Base-by-base conservation (phyloP, 2,888 invertebrate genomes). In the Siphlonurus alternatus region DNA sequence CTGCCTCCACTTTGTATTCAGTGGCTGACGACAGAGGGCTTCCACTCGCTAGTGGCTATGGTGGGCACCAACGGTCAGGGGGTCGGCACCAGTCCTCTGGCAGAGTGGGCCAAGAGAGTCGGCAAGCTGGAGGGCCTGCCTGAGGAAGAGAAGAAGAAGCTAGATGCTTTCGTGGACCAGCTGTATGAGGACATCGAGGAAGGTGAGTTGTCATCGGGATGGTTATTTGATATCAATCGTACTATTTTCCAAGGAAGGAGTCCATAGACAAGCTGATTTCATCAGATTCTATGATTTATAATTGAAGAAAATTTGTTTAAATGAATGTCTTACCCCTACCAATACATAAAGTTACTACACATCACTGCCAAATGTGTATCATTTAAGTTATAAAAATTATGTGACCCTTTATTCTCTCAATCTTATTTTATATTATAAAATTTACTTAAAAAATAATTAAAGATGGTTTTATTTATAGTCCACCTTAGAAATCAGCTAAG, bases 1-100 rank as follows among this genome's bases (percentile, higher is more conserved):
- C 54, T 53, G n/a, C 22, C 22, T 1, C 38, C n/a, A 23, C 15
- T 63, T 66, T 38, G 54, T 54, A 24, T 74, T 59, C 69, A 81
- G 78, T 86, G 85, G 82, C 77, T 93, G 61, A 89, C 89, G 7
- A 85, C 87, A 0, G 89, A 90, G 69, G 93, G 93, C 0, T 95
- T 96, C 74, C 84, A 85, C 68, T 81, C 82, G 64, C 72, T 87
- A 65, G 72, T 83, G 63, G 87, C 87, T 0, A 73, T 89, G 24
- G 77, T 86, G 67, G 95, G 93, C 2, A 92, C 91, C n/a, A 97
- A 97, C 74, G 91, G 91, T 0, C 97, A 97, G 78, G 96, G 96
- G 2, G 88, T 96, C 64, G 96, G 93, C 2, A 91, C 94, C 0
- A 94, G 93, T 74, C 85, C 94, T 0, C 80, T 95, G 62, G 87